Evolutionary conservation across 2,888 invertebrate species (phyloP), one percentile per base, ranked within the genome.

Genomic region (Nemapogon koenigi): DNA sequence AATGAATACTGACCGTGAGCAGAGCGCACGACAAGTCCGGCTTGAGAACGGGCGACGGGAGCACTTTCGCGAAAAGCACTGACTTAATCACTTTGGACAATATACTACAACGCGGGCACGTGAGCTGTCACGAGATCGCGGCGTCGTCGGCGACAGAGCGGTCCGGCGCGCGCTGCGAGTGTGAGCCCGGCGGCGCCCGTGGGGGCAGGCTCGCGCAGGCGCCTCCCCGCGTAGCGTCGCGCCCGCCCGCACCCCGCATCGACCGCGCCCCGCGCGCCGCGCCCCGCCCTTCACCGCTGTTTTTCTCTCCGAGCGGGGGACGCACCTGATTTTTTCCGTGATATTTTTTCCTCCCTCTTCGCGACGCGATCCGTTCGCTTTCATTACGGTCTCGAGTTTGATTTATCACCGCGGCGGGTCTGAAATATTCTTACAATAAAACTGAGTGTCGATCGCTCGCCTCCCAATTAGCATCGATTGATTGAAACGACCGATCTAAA

Each of bases 251-350:
- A 48, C 52, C 50, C 53, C 57, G 51, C 58, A 44, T 41, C 46
- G 47, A 45, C 49, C 49, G 47, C 47, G 44, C 40, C 43, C 43
- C 49, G 47, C 48, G 58, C 41, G 44, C 44, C 42, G 44, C 41
- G 42, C 49, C 47, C 48, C 49, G 47, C 48, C 51, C 50, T 49
- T 43, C 49, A 52, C 48, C n/a, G n/a, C n/a, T n/a, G n/a, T n/a
- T n/a, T n/a, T n/a, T n/a, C n/a, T n/a, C n/a, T n/a, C n/a, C n/a
- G n/a, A n/a, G n/a, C 70, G 71, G 73, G 73, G 72, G 75, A 72
- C 72, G 75, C 76, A 78, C 76, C 76, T 76, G 76, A 76, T 78
- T 78, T 76, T 78, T 78, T 75, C 76, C 75, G 75, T 75, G 76
- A 76, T 76, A 76, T 75, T 78, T 78, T 75, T 75, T 73, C 73